Base-by-base conservation (phyloP, 1,140 invertebrate genomes). In the Diploscapter pachys region DNA sequence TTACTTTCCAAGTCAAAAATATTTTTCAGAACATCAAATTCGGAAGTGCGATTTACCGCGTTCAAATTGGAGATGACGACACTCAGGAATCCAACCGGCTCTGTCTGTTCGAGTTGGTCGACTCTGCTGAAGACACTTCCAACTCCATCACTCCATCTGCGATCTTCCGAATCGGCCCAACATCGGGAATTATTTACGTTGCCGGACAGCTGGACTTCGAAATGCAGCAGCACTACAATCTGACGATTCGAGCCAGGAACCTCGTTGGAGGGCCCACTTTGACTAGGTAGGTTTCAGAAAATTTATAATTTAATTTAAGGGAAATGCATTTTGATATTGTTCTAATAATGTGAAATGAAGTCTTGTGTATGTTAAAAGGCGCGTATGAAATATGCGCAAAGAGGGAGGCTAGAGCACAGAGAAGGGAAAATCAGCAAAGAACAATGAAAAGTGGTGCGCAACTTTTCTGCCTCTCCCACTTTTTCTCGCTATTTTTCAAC, bases 161-260 rank as follows among this genome's bases (percentile, higher is more conserved):
- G n/a, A 8, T 9, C n/a, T 68, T 68, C 51, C 6, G 57, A 68
- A 54, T 68, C 5, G 52, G 49, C 2, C 9, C 9, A 51, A 68
- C 13, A 5, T n/a, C 11, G 52, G 66, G 66, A 52, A 54, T 68
- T 55, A 52, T 68, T 6, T 50, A 52, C 50, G 66, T 68, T 0
- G 31, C 66, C 8, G 66, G 66, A 54, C 6, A 52, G 57, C 50
- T 68, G 48, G 66, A 68, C 51, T 68, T 55, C 50, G 66, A 68
- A 48, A 54, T 6, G 51, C 6, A 6, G 8, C 6, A 31, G 49
- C 11, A 68, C 13, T 8, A 52, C 50, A 68, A 68, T 6, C 48
- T 68, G 5, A 53, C 51, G 5, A 11, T 68, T 6, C 52, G n/a
- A 13, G 66, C 66, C 9, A 68, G 51, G 6, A 68, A 68, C 48